Base-by-base conservation (phyloP, 2,113 vertebrate species). In the Gymnocephalus cernua region DNA sequence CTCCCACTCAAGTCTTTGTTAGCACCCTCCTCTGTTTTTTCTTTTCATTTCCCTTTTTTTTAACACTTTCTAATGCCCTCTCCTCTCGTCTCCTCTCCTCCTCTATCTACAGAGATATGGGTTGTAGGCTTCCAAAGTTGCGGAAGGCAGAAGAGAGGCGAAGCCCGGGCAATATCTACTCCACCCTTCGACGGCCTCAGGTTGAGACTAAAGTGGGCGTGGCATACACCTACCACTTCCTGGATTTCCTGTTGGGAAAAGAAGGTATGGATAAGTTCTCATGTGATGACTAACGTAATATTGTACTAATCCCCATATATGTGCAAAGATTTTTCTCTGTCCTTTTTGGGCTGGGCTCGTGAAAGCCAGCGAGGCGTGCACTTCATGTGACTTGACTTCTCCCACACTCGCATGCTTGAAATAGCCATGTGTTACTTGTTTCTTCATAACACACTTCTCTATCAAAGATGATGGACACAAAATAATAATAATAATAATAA, bases 101-200 rank as follows among this genome's bases (percentile, higher is more conserved):
- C 63, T 75, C 19, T 63, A 7, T 29, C 21, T n/a, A 58, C 88
- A 92, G 77, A 89, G 79, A 90, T 79, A 99, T 99, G 98, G 98
- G 98, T 93, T 99, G 98, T 72, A 94, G 96, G 89, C 91, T 99
- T 86, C 97, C 96, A 71, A 99, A 99, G 87, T 88, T 98, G 78
- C 95, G 96, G 90, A 97, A 97, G 79, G 94, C 93, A 0, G 97
- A 98, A 83, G 98, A 98, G 54, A 88, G 80, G 74, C 96, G 94
- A 84, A 96, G 97, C 75, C 98, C 98, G 10, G 98, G 98, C 45
- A 99, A 99, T 81, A 99, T 99, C 93, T 99, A 98, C 86, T 99
- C 98, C 50, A 99, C 97, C 29, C 90, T 99, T 81, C 96, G 97
- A 87, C 95, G 98, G 80, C 97, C 97, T 11, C 97, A 99, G 91